phyloP scores from a whole-genome alignment of 1,140 invertebrate species.

The Cydia splendana region DNA sequence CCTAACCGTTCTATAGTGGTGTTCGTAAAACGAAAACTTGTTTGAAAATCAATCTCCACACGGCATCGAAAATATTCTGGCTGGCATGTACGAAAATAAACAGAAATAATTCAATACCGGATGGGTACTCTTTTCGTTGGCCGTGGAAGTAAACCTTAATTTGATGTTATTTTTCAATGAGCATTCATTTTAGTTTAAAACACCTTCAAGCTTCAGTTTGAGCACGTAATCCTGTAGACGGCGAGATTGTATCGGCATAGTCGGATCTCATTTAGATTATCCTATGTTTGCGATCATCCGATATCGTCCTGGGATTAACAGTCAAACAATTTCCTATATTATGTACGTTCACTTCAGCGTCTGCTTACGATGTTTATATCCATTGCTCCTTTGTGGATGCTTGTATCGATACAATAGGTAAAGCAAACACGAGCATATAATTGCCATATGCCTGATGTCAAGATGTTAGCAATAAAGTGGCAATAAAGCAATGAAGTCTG shows the following conservation, averaged over 20 bases:
- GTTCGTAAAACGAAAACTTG: neutral
- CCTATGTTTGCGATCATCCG: constrained; percentile 17
- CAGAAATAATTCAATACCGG: neutral
- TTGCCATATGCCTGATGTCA: neutral
- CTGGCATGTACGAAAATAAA: neutral
- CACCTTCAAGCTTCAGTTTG: constrained; percentile 3
- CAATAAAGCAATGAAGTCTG: neutral
- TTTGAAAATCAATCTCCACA: neutral
- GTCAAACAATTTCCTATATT: constrained; percentile 28
- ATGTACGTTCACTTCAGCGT: neutral
- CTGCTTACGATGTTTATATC: neutral
- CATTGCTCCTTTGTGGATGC: constrained; percentile 1
- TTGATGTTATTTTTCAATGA: constrained; percentile 3
- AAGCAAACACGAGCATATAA: neutral
- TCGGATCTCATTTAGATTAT: constrained; percentile 30
- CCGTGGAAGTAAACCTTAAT: neutral
- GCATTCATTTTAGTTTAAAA: neutral
- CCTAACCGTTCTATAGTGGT: too few relatives aligned
- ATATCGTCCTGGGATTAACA: constrained; percentile 18
- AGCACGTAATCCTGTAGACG: neutral
- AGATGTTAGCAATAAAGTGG: neutral
- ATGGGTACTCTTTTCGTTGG: neutral
- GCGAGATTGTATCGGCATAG: neutral
- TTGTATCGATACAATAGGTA: neutral
- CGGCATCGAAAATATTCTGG: neutral